Percentiles rank a stretch among this genome's conserved stretches.
Conservation (phyloP, 2,797 vertebrate species). For the Odontamblyopus lacepedii region DNA sequence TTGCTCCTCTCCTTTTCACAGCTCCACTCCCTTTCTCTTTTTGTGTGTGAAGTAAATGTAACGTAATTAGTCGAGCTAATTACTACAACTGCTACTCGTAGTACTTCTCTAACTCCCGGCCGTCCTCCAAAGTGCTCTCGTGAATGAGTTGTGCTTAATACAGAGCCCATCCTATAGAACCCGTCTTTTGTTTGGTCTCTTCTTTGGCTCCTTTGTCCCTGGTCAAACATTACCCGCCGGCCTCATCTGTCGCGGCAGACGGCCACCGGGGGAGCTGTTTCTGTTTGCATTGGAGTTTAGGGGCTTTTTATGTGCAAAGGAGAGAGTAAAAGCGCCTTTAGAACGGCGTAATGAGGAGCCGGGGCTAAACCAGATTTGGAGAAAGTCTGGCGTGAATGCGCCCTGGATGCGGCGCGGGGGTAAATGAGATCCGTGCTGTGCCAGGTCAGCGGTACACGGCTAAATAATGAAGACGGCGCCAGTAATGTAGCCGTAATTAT, state of each 20-base stretch:
- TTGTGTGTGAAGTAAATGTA: too few species aligned
- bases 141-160: conserved; percentile 69
- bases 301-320: conserved; percentile 68
- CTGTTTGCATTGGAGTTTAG: conserved; percentile 80
- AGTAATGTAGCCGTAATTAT: background rate
- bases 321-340: conserved; percentile 59
- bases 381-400: conserved; percentile 4
- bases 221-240: conserved; percentile 58
- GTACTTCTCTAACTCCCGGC: background rate
- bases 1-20: too few species aligned
- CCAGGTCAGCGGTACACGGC: background rate
- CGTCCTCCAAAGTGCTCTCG: conserved; percentile 40
- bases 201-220: conserved; percentile 73
- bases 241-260: conserved; percentile 57
- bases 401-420: background rate
- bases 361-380: conserved; percentile 25
- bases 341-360: conserved; percentile 38
- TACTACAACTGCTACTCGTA: background rate
- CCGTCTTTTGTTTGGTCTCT: conserved; percentile 72
- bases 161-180: conserved; percentile 70
- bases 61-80: background rate
- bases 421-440: background rate
- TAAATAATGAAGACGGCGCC: conserved; percentile 3
- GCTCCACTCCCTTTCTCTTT: too few species aligned
- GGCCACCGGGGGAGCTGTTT: conserved; percentile 59